phyloP scores from a whole-genome alignment of 2,113 vertebrate species.

The Boulengeromyrus knoepffleri region DNA sequence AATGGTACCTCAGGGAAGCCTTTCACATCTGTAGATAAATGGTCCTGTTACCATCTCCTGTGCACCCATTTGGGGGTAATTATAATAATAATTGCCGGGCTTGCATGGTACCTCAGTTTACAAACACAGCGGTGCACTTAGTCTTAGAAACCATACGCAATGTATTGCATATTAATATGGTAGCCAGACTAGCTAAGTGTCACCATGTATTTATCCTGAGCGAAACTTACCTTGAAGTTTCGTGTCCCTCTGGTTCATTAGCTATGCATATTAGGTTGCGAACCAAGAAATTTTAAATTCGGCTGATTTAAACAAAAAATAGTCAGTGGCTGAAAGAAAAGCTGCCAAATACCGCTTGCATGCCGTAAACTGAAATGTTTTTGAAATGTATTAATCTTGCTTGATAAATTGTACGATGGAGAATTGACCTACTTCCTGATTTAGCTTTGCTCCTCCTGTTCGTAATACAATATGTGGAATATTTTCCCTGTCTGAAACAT shows the following conservation, averaged over 20 bases:
- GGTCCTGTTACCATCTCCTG: neutral
- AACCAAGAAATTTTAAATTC: neutral
- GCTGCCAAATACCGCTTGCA: neutral
- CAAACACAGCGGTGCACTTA: neutral
- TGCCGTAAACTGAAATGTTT: neutral
- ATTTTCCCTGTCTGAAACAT: neutral
- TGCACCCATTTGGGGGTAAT: neutral
- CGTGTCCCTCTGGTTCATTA: neutral
- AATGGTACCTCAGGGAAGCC: neutral
- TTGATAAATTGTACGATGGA: neutral
- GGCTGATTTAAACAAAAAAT: neutral
- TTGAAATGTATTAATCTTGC: neutral
- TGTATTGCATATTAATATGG: neutral
- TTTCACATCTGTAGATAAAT: slow-evolving; percentile 4
- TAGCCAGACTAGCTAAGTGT: neutral
- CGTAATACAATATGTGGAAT: neutral
- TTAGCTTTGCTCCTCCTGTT: neutral
- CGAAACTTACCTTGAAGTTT: neutral
- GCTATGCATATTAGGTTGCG: neutral
- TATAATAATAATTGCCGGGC: neutral
- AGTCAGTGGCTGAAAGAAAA: neutral
- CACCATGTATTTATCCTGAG: neutral
- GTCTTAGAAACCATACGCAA: neutral
- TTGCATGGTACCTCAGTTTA: neutral
- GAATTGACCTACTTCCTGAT: neutral